Conservation (phyloP, 2,888 invertebrate species). For the Candidula unifasciata region DNA sequence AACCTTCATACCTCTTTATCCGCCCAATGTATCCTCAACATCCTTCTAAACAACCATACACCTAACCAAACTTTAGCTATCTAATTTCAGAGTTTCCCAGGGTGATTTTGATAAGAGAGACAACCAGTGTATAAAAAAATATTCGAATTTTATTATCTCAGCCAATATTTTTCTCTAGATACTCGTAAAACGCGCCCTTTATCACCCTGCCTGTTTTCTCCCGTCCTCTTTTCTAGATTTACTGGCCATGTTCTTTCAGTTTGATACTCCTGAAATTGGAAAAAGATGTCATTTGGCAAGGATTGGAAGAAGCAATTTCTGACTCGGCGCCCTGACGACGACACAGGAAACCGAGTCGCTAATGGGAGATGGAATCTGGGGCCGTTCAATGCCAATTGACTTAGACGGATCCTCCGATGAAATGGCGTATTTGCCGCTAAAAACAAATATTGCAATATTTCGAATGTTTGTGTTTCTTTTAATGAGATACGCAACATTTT, state of each 20-base stretch:
- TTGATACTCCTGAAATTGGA: conserved; percentile 1
- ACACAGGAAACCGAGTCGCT: conserved; percentile 2
- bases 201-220: not conserved
- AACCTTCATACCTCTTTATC: too few species aligned
- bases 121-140: too few species aligned
- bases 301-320: conserved; percentile 24
- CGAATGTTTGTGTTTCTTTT: not conserved
- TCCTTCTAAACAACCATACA: too few species aligned
- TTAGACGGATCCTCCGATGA: not conserved
- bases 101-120: not conserved
- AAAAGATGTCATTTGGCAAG: conserved; percentile 27
- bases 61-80: too few species aligned
- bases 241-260: not conserved
- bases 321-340: conserved; percentile 34
- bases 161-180: not conserved
- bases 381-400: not conserved
- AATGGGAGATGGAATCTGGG: conserved; percentile 29
- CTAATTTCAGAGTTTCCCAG: not conserved
- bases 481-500: not conserved
- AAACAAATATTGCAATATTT: too few species aligned
- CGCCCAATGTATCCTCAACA: too few species aligned
- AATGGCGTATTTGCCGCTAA: not conserved
- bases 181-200: not conserved
- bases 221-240: not conserved
- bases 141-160: conserved; percentile 7